These are phyloP conservation scores for Cettia cetti DNA, from an alignment of 2,113 vertebrate species.

Conservation along the genomic window DNA sequence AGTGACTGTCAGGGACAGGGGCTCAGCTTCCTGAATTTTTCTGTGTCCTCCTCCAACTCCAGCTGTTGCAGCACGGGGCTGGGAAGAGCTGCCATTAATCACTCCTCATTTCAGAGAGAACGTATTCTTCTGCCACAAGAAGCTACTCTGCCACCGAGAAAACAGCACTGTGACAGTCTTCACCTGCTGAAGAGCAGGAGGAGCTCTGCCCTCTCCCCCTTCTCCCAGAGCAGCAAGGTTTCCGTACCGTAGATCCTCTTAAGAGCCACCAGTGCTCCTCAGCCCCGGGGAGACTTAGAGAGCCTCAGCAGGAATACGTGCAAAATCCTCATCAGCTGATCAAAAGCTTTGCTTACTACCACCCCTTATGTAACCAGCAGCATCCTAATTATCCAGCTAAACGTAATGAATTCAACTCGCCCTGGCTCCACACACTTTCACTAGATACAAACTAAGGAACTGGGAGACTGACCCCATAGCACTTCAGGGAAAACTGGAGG, in stretches of 20 bases:
- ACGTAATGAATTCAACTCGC: not conserved
- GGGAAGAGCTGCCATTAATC: not conserved
- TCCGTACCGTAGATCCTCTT: not conserved
- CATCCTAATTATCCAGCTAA: conserved; percentile 42
- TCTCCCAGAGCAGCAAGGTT: not conserved
- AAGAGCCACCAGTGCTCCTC: not conserved
- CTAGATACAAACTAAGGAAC: not conserved
- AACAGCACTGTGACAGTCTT: not conserved
- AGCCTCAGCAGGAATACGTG: not conserved
- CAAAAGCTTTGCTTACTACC: conserved; percentile 47
- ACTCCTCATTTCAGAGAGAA: not conserved
- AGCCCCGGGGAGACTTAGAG: not conserved
- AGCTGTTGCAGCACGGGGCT: not conserved
- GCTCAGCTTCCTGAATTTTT: not conserved
- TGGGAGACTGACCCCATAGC: fast-evolving
- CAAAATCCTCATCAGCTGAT: conserved; percentile 47
- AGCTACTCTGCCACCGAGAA: not conserved
- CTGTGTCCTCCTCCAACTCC: not conserved
- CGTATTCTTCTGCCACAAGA: not conserved
- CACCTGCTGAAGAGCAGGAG: not conserved
- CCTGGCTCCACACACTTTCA: not conserved
- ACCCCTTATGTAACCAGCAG: not conserved
- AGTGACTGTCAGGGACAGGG: not conserved
- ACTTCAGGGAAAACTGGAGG: not conserved
- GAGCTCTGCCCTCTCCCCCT: not conserved